These are phyloP conservation scores for Xanthia icteritia DNA, from an alignment of 2,888 invertebrate species.

Conservation along the genomic window DNA sequence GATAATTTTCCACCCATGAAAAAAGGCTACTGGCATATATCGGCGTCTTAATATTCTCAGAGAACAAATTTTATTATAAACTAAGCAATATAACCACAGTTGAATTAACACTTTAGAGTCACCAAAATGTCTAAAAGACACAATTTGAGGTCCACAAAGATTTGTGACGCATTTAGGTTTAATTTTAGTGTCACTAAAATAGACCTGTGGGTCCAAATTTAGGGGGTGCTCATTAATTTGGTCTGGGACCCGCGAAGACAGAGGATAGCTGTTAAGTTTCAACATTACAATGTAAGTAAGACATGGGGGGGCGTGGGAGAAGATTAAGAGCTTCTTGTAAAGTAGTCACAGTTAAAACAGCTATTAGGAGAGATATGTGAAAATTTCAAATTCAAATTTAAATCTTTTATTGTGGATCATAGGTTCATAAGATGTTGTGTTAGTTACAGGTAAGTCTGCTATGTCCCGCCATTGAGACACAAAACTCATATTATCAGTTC, in stretches of 20 bases:
- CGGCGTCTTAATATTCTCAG: neutral
- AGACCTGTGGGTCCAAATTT: slow-evolving; percentile 61
- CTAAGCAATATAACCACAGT: slow-evolving; percentile 24
- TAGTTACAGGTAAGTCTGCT: no score
- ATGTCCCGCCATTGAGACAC: no score
- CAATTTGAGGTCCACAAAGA: slow-evolving; percentile 60
- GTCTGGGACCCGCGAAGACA: slow-evolving; percentile 46
- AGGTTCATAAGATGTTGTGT: no score
- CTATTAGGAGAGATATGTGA: no score
- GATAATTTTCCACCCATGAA: no score
- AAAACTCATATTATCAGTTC: no score
- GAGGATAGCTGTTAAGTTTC: slow-evolving; percentile 33
- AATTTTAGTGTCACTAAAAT: slow-evolving; percentile 60
- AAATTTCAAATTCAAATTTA: no score
- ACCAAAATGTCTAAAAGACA: slow-evolving; percentile 41
- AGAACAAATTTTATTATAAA: neutral
- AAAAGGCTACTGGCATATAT: no score
- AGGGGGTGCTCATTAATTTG: slow-evolving; percentile 60
- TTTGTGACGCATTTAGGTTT: slow-evolving; percentile 57
- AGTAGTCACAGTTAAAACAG: neutral
- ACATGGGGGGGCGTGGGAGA: slow-evolving; percentile 21
- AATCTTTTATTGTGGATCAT: no score
- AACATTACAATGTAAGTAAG: slow-evolving; percentile 36
- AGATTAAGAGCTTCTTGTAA: slow-evolving; percentile 35
- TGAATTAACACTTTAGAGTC: slow-evolving; percentile 49